These are phyloP conservation scores for Drosophila colorata DNA, from an alignment of 2,888 invertebrate species.

Conservation along the genomic window DNA sequence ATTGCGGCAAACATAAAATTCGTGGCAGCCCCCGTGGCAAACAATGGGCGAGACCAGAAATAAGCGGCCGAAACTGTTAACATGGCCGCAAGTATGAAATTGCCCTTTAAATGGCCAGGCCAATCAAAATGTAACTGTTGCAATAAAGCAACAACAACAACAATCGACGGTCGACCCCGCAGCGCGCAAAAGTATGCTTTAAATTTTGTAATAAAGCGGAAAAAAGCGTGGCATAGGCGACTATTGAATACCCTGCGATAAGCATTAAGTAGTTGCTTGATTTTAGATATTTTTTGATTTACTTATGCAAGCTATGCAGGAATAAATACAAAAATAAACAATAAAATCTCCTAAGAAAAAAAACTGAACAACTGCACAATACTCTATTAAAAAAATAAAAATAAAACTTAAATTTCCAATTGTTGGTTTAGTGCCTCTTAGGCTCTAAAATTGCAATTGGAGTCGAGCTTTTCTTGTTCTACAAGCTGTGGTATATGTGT, in stretches of 20 bases:
- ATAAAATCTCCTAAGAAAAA: too few species aligned
- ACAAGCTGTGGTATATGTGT: too few species aligned
- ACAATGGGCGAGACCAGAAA: constrained; percentile 4
- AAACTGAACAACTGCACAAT: too few species aligned
- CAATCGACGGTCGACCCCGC: constrained; percentile 26
- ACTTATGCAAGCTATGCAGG: too few species aligned
- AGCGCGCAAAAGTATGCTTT: constrained; percentile 44
- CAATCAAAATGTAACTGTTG: constrained; percentile 64
- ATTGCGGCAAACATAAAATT: constrained; percentile 75
- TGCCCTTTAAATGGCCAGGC: constrained; percentile 57
- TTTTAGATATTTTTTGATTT: too few species aligned
- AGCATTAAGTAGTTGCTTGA: too few species aligned
- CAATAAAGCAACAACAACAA: constrained; percentile 47
- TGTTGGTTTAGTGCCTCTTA: too few species aligned
- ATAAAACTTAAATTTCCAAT: too few species aligned
- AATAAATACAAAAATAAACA: too few species aligned
- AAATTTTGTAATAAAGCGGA: constrained; percentile 20
- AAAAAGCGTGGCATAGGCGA: background rate
- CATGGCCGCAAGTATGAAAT: constrained; percentile 45
- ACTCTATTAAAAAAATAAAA: too few species aligned
- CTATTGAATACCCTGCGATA: constrained; percentile 4
- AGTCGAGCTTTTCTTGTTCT: too few species aligned
- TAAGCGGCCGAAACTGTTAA: constrained; percentile 31
- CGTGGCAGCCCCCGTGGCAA: constrained; percentile 25
- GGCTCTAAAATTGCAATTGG: too few species aligned